Evolutionary conservation across 1,140 invertebrate genomes (phyloP).

Genomic region (Mesaphorura yosii): DNA sequence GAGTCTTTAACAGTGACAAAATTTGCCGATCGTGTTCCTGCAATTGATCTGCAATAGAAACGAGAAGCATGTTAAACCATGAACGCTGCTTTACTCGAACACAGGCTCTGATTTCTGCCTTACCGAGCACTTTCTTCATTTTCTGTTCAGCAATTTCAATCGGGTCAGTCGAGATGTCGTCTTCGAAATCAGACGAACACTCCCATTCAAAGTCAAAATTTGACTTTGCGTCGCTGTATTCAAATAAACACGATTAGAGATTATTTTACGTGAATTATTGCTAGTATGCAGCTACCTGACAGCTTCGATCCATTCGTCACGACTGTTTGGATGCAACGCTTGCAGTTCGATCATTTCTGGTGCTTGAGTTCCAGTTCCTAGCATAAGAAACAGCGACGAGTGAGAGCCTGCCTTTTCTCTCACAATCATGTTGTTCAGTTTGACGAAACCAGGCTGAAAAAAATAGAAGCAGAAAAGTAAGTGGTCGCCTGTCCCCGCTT

Average conservation of each 20-base stretch:
- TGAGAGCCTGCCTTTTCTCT: conserved; percentile 84
- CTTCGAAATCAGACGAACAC: conserved; percentile 23
- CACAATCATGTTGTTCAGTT: conserved; percentile 77
- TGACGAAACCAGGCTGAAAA: conserved; percentile 71
- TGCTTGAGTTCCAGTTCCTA: conserved; percentile 43
- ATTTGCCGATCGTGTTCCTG: conserved; percentile 29
- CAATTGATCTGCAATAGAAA: conserved; percentile 24
- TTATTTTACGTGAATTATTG: background rate
- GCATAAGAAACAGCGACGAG: conserved; percentile 42
- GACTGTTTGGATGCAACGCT: conserved; percentile 74
- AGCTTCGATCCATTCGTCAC: conserved; percentile 73
- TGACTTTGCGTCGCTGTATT: conserved; percentile 18
- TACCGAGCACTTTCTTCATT: conserved; percentile 22
- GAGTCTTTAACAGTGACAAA: conserved; percentile 6
- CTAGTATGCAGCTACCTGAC: conserved; percentile 47
- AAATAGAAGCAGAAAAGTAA: too few species aligned
- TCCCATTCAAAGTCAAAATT: conserved; percentile 23
- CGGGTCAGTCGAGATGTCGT: conserved; percentile 17
- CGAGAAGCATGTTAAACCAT: background rate
- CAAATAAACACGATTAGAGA: background rate
- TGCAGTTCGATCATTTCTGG: conserved; percentile 94
- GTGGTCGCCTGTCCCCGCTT: too few species aligned
- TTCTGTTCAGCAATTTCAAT: conserved; percentile 20
- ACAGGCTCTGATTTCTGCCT: background rate
- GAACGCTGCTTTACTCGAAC: background rate